Percentiles rank a stretch among this genome's conserved stretches.
These are phyloP conservation scores for Eristalis intricaria DNA, from an alignment of 2,888 invertebrate genomes.

Conservation along the genomic window DNA sequence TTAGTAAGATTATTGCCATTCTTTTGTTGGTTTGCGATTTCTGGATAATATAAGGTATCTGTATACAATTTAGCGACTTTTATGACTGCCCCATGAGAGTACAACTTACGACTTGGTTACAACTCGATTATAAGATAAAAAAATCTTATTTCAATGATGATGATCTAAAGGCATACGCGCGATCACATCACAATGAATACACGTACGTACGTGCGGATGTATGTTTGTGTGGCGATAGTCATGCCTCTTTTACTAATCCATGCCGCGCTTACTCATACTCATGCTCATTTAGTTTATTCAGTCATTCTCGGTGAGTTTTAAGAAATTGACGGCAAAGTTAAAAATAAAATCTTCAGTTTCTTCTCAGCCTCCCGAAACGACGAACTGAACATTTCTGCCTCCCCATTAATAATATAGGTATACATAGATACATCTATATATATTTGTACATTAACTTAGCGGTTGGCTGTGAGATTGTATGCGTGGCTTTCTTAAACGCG, in stretches of 20 bases:
- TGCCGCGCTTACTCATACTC: constrained; percentile 50
- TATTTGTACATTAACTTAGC: neutral
- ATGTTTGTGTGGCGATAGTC: neutral
- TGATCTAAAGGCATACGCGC: neutral
- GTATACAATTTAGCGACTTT: constrained; percentile 3
- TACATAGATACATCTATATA: neutral
- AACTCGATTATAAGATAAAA: neutral
- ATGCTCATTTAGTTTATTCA: constrained; percentile 15
- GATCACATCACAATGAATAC: neutral
- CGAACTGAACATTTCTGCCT: constrained; percentile 37
- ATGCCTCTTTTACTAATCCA: constrained; percentile 28
- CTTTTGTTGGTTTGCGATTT: neutral
- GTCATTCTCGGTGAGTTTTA: constrained; percentile 48
- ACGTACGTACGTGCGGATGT: neutral
- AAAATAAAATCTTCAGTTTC: constrained; percentile 78
- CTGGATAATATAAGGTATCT: neutral
- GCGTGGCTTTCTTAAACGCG: constrained; percentile 48
- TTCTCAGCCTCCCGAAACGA: constrained; percentile 43
- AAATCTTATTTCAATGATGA: neutral
- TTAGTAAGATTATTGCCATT: constrained; percentile 16
- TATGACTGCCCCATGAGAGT: constrained; percentile 2
- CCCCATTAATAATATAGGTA: neutral
- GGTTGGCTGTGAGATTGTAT: constrained; percentile 12
- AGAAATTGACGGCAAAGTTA: constrained; percentile 77
- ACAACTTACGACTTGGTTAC: constrained; percentile 4